These are phyloP conservation scores for Brachymystax lenok DNA, from an alignment of 2,797 vertebrate genomes.

Conservation along the genomic window DNA sequence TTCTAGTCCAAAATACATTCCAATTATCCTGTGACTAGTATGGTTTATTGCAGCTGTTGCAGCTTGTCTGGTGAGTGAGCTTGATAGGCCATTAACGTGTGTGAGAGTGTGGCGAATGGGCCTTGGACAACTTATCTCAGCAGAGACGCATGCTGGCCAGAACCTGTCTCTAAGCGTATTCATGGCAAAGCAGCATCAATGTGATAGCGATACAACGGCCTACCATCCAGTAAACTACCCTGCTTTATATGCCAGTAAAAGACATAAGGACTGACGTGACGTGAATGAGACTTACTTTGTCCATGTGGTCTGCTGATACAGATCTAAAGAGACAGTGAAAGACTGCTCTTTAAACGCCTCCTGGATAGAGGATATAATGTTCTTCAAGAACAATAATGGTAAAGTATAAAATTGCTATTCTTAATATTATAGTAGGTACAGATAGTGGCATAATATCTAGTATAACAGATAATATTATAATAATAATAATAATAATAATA, in stretches of 20 bases:
- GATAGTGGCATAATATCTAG: not conserved
- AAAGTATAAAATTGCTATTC: not conserved
- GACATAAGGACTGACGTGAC: not conserved
- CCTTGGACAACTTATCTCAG: constrained; percentile 41
- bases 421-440: not conserved
- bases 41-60: constrained; percentile 5
- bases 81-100: constrained; percentile 39
- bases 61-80: constrained; percentile 15
- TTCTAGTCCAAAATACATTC: constrained; percentile 16
- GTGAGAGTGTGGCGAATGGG: constrained; percentile 42
- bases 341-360: not conserved
- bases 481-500: not conserved
- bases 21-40: constrained; percentile 9
- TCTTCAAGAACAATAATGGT: not conserved
- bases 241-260: not conserved
- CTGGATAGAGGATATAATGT: not conserved
- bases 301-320: not conserved
- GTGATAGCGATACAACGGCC: constrained; percentile 2
- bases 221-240: not conserved
- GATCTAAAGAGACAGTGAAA: not conserved
- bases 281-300: not conserved
- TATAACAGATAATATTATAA: no score
- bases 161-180: constrained; percentile 30
- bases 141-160: constrained; percentile 19
- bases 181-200: not conserved